phyloP scores from a whole-genome alignment of 2,113 vertebrate genomes.

The Brevimyrus niger region DNA sequence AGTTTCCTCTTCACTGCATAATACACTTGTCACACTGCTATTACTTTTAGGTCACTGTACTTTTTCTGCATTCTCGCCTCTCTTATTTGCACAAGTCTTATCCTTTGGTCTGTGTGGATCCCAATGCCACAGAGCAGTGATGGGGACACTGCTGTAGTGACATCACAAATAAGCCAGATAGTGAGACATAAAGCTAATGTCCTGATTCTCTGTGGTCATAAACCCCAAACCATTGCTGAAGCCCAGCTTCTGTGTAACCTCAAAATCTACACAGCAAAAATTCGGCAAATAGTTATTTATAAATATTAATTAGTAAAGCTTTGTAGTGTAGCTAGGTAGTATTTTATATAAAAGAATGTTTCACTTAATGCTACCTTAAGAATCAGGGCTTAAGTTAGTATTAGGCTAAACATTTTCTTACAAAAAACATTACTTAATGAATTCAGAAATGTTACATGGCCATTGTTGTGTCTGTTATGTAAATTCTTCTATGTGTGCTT shows the following conservation, averaged over 20 bases:
- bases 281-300: not conserved
- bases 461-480: not conserved
- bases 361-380: not conserved
- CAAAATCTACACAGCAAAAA: not conserved
- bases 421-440: not conserved
- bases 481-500: too few species aligned
- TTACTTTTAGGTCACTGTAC: conserved; percentile 40
- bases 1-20: conserved; percentile 56
- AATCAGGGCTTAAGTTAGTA: not conserved
- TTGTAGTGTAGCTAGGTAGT: not conserved
- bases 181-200: not conserved
- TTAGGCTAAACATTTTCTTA: not conserved
- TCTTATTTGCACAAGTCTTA: not conserved
- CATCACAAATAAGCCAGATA: too few species aligned
- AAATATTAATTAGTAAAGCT: not conserved
- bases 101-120: not conserved
- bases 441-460: not conserved
- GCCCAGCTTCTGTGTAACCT: not conserved
- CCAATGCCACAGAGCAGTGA: not conserved
- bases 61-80: not conserved
- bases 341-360: not conserved
- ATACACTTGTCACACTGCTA: conserved; percentile 24
- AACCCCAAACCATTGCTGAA: not conserved
- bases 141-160: not conserved
- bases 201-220: not conserved